Conservation (phyloP, 2,888 invertebrate genomes). For the Liposcelis brunnea region DNA sequence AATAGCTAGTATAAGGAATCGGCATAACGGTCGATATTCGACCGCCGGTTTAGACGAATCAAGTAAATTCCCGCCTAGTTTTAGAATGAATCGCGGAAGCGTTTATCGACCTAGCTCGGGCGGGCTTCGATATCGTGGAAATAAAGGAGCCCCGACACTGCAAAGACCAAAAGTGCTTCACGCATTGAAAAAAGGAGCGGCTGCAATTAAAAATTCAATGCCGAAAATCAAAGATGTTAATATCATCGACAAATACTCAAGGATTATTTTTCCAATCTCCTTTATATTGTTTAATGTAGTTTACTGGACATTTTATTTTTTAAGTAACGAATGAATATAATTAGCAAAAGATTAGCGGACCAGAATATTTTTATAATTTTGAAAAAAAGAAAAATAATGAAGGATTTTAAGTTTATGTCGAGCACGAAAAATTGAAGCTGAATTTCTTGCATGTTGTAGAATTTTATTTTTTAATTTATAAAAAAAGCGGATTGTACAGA, state of each 20-base stretch:
- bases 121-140: slow-evolving; percentile 36
- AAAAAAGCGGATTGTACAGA: too few species aligned
- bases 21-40: slow-evolving; percentile 31
- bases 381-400: too few species aligned
- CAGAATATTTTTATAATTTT: too few species aligned
- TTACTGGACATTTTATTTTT: slow-evolving; percentile 79
- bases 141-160: slow-evolving; percentile 29
- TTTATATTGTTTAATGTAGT: slow-evolving; percentile 89
- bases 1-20: slow-evolving; percentile 57
- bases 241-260: slow-evolving; percentile 92
- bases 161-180: slow-evolving; percentile 58
- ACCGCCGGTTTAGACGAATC: slow-evolving; percentile 27
- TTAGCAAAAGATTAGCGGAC: too few species aligned
- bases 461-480: too few species aligned
- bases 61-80: slow-evolving; percentile 53
- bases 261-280: slow-evolving; percentile 88
- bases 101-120: slow-evolving; percentile 17
- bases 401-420: too few species aligned
- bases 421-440: too few species aligned
- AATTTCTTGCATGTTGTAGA: too few species aligned
- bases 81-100: slow-evolving; percentile 48
- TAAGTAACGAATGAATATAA: slow-evolving; percentile 1
- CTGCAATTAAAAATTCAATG: slow-evolving; percentile 74
- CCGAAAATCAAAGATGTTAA: slow-evolving; percentile 96
- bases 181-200: slow-evolving; percentile 65